These are phyloP conservation scores for Suillia variegata DNA, from an alignment of 2,888 invertebrate species.

Conservation along the genomic window DNA sequence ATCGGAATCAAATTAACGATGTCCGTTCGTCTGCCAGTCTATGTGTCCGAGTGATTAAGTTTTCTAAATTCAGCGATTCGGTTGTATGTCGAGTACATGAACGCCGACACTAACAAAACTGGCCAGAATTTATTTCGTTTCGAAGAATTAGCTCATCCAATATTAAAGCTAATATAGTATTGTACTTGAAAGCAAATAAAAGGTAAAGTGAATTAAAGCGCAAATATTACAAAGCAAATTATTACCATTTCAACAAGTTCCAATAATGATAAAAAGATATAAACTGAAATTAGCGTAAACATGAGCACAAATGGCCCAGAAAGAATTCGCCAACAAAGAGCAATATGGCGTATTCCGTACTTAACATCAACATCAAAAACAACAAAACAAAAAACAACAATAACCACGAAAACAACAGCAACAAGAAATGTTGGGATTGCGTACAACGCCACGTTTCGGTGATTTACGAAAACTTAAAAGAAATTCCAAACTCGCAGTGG, in stretches of 20 bases:
- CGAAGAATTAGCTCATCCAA: too few species aligned
- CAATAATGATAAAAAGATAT: constrained; percentile 1
- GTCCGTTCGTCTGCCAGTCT: too few species aligned
- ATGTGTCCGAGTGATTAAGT: too few species aligned
- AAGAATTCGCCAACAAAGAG: background rate
- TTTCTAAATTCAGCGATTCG: too few species aligned
- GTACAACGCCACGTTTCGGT: constrained; percentile 18
- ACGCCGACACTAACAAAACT: too few species aligned
- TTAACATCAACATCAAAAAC: constrained; percentile 30
- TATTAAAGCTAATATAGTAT: too few species aligned
- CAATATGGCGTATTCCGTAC: background rate
- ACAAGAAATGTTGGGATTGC: background rate
- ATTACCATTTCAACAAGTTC: constrained; percentile 20
- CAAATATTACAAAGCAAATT: constrained; percentile 24
- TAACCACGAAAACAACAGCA: constrained; percentile 7
- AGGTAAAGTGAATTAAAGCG: constrained; percentile 15
- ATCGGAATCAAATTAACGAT: too few species aligned
- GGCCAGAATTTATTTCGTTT: too few species aligned
- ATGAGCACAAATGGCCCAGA: constrained; percentile 10
- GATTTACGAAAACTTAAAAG: constrained; percentile 16
- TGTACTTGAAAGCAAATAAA: too few species aligned
- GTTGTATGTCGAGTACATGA: too few species aligned
- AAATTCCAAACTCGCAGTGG: constrained; percentile 17
- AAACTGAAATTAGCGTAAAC: constrained; percentile 4
- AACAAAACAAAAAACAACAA: constrained; percentile 21